Conservation (phyloP, 37 sponge, comb jelly and placozoan genomes). For the Chondrosia reniformis region DNA sequence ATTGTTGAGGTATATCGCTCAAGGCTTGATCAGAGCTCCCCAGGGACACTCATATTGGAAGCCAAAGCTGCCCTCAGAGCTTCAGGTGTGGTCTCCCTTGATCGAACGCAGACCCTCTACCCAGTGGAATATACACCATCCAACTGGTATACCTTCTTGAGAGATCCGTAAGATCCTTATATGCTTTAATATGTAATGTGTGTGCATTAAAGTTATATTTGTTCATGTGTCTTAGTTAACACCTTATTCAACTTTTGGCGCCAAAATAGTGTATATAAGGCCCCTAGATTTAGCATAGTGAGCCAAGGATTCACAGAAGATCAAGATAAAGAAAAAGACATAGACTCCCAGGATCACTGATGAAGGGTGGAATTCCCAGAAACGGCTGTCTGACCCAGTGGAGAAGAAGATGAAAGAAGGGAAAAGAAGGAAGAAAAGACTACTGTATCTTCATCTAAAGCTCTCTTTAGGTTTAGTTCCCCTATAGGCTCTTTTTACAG, state of each 20-base stretch:
- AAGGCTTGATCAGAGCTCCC: conserved; percentile 20
- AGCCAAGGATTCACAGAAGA: no score
- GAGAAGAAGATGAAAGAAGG: no score
- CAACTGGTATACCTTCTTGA: conserved; percentile 56
- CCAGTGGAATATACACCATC: conserved; percentile 50
- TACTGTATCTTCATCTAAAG: no score
- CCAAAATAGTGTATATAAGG: no score
- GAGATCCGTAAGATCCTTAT: conserved; percentile 18
- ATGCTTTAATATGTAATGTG: neutral
- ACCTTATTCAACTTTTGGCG: no score
- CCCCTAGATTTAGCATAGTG: no score
- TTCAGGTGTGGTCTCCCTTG: conserved; percentile 39
- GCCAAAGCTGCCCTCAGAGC: conserved; percentile 43
- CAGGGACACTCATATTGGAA: conserved; percentile 27
- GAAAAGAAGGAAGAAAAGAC: no score
- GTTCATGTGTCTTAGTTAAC: neutral
- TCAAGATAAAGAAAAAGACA: neutral
- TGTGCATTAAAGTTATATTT: neutral
- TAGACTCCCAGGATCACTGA: no score
- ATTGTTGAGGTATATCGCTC: conserved; percentile 33
- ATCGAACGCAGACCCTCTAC: conserved; percentile 54
- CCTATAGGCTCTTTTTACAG: no score
- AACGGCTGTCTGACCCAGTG: no score
- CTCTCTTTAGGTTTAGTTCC: no score
- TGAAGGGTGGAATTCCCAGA: no score